Evolutionary conservation across 2,113 vertebrate species (phyloP).

Genomic region (Ptilorrhoa leucosticta): DNA sequence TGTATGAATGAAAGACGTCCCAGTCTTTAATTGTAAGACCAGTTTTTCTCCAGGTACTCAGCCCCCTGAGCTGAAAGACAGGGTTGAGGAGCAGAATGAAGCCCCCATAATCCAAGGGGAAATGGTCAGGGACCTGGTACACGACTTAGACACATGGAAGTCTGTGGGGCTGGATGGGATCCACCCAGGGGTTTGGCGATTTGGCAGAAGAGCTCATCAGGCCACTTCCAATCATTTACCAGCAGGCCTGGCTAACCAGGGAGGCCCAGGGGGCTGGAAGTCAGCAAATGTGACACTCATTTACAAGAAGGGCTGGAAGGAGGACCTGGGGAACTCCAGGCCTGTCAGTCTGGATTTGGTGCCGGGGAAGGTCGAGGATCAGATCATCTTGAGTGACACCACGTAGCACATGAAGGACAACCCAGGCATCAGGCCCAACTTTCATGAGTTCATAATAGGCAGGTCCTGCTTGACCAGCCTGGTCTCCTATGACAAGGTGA

Average conservation of each 20-base stretch:
- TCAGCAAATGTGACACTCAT: not conserved
- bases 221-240: not conserved
- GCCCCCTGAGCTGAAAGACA: not conserved
- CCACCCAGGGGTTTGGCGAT: not conserved
- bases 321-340: accelerated
- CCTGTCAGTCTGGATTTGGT: accelerated
- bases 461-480: not conserved
- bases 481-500: not conserved
- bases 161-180: not conserved
- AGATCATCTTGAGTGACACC: no score
- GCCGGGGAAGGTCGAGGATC: not conserved
- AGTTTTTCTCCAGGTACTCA: not conserved
- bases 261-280: not conserved
- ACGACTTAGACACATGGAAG: no score
- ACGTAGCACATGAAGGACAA: accelerated
- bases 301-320: not conserved
- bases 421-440: not conserved
- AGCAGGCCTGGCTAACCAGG: not conserved
- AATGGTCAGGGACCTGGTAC: not conserved
- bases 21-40: not conserved
- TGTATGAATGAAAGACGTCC: not conserved
- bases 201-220: not conserved
- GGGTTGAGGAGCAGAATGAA: not conserved
- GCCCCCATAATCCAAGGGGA: not conserved
- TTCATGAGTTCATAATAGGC: not conserved